Conservation (phyloP, 2,888 invertebrate genomes). For the Ditylenchus weischeri region DNA sequence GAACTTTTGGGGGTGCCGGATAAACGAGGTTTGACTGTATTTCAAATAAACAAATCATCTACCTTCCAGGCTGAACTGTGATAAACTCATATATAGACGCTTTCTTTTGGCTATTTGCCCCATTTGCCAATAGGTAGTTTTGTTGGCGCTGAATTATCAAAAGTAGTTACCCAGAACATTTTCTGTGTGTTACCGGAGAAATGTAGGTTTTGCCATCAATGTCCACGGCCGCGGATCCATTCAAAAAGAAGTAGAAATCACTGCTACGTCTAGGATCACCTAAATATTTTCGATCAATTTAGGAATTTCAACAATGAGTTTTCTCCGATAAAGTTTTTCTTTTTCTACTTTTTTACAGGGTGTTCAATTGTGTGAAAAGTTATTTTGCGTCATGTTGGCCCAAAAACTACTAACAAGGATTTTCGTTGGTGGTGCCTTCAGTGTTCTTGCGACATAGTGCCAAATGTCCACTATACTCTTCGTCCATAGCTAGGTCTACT, state of each 20-base stretch:
- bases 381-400: no score
- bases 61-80: slow-evolving; percentile 49
- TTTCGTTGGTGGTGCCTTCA: slow-evolving; percentile 20
- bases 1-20: no score
- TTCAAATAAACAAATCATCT: background rate
- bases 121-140: slow-evolving; percentile 4
- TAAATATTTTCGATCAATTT: no score
- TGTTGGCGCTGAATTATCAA: slow-evolving; percentile 42
- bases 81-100: slow-evolving; percentile 33
- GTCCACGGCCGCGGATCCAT: background rate
- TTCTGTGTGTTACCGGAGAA: background rate
- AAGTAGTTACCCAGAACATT: slow-evolving; percentile 33
- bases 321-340: no score
- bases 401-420: background rate
- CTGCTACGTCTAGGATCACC: slow-evolving; percentile 8
- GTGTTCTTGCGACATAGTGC: slow-evolving; percentile 41
- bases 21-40: no score
- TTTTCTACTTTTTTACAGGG: no score
- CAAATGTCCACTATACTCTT: slow-evolving; percentile 39
- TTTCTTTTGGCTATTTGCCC: background rate
- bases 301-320: no score
- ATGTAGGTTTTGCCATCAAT: slow-evolving; percentile 2
- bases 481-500: slow-evolving; percentile 12
- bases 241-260: slow-evolving; percentile 2
- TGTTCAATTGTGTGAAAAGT: no score